Evolutionary conservation across 2,113 vertebrate genomes (phyloP).

Genomic region (Chloroceryle aenea): DNA sequence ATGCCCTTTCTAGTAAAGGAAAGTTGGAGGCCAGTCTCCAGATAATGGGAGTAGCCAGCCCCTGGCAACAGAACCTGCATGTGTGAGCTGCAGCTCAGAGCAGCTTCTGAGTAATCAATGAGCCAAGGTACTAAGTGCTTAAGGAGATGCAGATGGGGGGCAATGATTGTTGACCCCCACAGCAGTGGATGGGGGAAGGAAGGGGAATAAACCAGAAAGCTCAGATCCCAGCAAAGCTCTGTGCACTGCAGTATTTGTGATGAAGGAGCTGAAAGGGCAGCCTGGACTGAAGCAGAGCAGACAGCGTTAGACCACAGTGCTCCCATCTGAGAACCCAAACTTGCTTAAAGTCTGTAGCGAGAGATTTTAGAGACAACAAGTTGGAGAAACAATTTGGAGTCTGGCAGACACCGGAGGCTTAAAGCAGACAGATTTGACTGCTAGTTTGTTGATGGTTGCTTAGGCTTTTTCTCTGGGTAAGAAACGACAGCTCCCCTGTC

Average conservation of each 20-base stretch:
- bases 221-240: not conserved
- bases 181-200: not conserved
- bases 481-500: not conserved
- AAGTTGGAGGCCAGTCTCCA: not conserved
- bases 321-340: not conserved
- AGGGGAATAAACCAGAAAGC: not conserved
- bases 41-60: fast-evolving
- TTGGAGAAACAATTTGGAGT: not conserved
- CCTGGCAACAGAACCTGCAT: not conserved
- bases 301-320: not conserved
- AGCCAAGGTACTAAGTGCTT: not conserved
- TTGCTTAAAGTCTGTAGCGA: not conserved
- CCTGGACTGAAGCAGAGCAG: not conserved
- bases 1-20: not conserved
- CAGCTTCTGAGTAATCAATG: not conserved
- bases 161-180: not conserved
- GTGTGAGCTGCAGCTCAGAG: not conserved
- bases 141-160: not conserved
- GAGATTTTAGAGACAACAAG: not conserved
- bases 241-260: not conserved
- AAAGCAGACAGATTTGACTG: not conserved
- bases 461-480: not conserved
- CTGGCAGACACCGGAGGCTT: not conserved
- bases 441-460: not conserved
- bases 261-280: not conserved